A percentile compares a stretch with the other conserved stretches of the same genome.
Conservation (phyloP, 2,888 invertebrate genomes). For the Ormyrus pomaceus region DNA sequence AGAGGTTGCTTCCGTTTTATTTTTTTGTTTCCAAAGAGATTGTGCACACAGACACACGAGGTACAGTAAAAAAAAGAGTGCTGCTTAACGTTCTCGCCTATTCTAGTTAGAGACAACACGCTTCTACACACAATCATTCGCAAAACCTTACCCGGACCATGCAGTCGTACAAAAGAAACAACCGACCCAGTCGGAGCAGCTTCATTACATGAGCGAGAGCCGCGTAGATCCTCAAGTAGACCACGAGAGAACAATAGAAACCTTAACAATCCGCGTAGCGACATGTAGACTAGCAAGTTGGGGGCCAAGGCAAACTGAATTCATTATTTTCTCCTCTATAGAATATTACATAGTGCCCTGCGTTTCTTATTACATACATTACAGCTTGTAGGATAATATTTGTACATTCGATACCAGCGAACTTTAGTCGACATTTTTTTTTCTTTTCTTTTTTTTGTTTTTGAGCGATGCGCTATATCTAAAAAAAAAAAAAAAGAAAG, state of each 20-base stretch:
- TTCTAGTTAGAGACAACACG: not conserved
- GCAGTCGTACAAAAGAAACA: not conserved
- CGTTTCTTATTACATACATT: not conserved
- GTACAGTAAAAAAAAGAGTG: not conserved
- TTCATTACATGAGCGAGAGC: slow-evolving; percentile 17
- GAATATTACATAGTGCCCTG: not conserved
- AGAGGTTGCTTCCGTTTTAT: not conserved
- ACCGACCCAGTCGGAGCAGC: slow-evolving; percentile 9
- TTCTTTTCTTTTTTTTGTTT: not conserved
- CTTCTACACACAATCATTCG: not conserved
- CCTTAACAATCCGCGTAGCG: slow-evolving; percentile 13
- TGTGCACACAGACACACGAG: not conserved
- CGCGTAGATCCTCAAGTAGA: slow-evolving; percentile 29
- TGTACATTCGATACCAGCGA: not conserved
- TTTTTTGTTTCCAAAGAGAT: not conserved
- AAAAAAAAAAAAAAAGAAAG: too few relatives aligned
- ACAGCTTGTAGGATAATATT: not conserved
- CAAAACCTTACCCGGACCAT: not conserved
- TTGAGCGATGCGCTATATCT: not conserved
- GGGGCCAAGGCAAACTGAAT: not conserved
- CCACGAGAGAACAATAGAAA: slow-evolving; percentile 16
- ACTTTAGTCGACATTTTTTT: not conserved
- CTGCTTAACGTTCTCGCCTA: slow-evolving; percentile 2
- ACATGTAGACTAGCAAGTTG: not conserved
- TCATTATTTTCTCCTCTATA: not conserved